These are phyloP conservation scores for Rhabdornis inornatus DNA, from an alignment of 2,113 vertebrate genomes.

Conservation along the genomic window DNA sequence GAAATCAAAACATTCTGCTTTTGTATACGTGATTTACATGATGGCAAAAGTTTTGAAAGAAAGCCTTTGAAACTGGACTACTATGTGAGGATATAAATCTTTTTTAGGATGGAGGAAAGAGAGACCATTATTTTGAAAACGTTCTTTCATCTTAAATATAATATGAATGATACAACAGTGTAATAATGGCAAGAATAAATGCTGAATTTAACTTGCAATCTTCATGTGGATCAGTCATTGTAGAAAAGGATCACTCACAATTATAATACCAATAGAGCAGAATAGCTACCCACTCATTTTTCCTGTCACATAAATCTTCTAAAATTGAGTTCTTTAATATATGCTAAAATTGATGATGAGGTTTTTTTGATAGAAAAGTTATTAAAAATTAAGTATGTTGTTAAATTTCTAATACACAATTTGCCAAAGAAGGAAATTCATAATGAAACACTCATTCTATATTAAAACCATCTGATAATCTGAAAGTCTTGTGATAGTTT, in stretches of 20 bases:
- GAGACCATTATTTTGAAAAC: not conserved
- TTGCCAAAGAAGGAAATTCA: not conserved
- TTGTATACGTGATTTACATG: slow-evolving; percentile 73
- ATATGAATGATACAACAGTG: not conserved
- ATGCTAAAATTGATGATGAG: not conserved
- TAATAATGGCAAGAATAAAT: not conserved
- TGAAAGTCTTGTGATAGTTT: not conserved
- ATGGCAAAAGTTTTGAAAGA: slow-evolving; percentile 50
- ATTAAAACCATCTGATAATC: not conserved
- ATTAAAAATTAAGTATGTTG: not conserved
- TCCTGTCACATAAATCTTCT: not conserved
- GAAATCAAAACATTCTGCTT: slow-evolving; percentile 76
- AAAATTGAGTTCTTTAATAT: not conserved
- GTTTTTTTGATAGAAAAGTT: not conserved
- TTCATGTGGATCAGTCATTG: not conserved
- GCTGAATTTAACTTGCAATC: not conserved
- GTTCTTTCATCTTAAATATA: not conserved
- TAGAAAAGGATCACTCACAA: not conserved
- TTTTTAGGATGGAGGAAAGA: not conserved
- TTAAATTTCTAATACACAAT: not conserved
- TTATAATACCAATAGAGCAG: not conserved
- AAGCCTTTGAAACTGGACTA: slow-evolving; percentile 62
- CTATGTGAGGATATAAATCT: not conserved
- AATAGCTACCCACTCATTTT: not conserved
- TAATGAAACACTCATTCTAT: not conserved